Base-by-base conservation (phyloP, 2,113 vertebrate species). In the Prunella himalayana region DNA sequence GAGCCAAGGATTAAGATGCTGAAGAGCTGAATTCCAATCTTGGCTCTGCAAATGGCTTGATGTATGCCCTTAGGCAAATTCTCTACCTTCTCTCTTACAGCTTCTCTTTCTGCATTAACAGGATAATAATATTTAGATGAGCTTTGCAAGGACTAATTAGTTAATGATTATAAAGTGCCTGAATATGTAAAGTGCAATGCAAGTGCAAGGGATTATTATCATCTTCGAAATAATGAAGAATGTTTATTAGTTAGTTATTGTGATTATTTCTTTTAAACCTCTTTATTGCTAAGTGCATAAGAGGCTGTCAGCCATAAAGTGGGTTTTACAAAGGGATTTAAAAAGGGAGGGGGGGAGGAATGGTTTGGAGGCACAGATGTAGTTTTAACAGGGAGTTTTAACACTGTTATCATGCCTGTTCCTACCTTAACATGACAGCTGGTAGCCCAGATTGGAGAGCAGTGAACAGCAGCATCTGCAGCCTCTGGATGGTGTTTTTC, bases 111-210 rank as follows among this genome's bases (percentile, higher is more conserved):
- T 86, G 72, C 70, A 78, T 94, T 96, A 97, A 90, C 92, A 92
- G 92, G 96, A 96, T 97, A 97, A 96, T 95, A 96, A 95, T 92
- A 95, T 96, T 96, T 97, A 93, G 90, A 97, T 92, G 95, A 97
- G 95, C 88, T 94, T 97, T 96, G 88, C 65, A 88, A 92, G 92
- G 90, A 88, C 94, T 97, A 96, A 97, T 97, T 96, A 96, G 82
- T 96, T 96, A 97, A 96, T 97, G 92, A 92, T 92, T 96, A 81
- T 92, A 88, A 95, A 96, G 80, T 93, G 90, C 93, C 94, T 96
- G 88, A 95, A 95, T 95, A 94, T 92, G 88, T 94, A 93, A 95
- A 96, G 80, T 93, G 94, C 82, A 92, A 60, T 57, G 82, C 80
- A 88, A 97, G 65, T 93, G 85, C 76, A 79, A 70, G 60, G 96